Evolutionary conservation across 2,113 vertebrate species (phyloP).

Genomic region (Cheilinus undulatus): DNA sequence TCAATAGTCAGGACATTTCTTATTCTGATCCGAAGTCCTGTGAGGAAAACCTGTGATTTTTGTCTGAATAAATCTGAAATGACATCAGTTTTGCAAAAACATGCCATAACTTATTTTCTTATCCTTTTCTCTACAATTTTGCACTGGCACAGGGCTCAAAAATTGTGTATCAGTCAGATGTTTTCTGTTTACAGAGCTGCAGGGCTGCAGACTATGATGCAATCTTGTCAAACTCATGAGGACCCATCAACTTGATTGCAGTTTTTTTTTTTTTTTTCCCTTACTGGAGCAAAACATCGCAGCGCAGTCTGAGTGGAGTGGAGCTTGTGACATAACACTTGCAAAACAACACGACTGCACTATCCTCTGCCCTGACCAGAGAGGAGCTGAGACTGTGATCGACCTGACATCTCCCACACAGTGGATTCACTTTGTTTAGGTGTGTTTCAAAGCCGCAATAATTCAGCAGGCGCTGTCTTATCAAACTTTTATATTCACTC

Average conservation of each 20-base stretch:
- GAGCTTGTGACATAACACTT: not conserved
- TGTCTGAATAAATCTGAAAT: not conserved
- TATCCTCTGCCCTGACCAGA: not conserved
- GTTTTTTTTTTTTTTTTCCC: not conserved
- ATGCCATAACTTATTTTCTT: not conserved
- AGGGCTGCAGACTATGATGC: conserved; percentile 5
- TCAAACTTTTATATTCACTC: conserved; percentile 21
- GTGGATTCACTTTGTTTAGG: not conserved
- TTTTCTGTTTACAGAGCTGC: conserved; percentile 7
- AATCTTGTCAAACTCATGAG: conserved; percentile 13
- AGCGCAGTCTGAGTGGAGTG: conserved; percentile 4
- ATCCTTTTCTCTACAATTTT: conserved; percentile 4
- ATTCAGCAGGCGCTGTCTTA: not conserved
- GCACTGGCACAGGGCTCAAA: not conserved
- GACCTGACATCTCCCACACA: not conserved
- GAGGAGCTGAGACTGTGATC: not conserved
- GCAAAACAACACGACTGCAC: conserved; percentile 15
- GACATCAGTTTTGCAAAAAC: conserved; percentile 15
- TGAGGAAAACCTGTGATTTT: not conserved
- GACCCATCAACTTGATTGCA: conserved; percentile 5
- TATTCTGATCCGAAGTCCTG: not conserved
- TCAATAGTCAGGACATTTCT: not conserved
- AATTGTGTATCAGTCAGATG: not conserved
- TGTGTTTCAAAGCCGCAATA: not conserved
- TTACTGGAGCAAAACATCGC: not conserved